phyloP scores from a whole-genome alignment of 2,888 invertebrate species.

The Drosophila borealis region DNA sequence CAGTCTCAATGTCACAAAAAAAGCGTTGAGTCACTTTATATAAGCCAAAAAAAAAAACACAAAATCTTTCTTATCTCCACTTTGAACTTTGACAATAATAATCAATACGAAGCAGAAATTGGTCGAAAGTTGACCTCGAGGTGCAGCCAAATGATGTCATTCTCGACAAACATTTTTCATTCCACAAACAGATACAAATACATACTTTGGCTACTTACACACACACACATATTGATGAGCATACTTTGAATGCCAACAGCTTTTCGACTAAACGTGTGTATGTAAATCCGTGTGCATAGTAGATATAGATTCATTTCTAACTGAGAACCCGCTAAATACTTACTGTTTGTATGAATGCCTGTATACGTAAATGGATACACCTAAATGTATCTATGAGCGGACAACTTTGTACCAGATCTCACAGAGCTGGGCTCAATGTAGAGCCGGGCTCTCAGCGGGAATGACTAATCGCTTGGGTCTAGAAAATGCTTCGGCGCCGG shows the following conservation, averaged over 20 bases:
- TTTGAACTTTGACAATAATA: constrained; percentile 64
- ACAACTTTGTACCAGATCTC: neutral
- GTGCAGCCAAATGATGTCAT: constrained; percentile 70
- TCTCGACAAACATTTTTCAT: constrained; percentile 39
- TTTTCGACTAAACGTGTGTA: constrained; percentile 14
- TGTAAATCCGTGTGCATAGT: neutral
- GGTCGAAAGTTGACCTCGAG: constrained; percentile 44
- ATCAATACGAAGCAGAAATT: constrained; percentile 52
- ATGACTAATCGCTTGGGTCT: constrained; percentile 26
- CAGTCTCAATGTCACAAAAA: no score
- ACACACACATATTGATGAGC: neutral
- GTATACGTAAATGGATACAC: neutral
- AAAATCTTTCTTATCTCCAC: constrained; percentile 19
- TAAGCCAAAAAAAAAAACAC: neutral
- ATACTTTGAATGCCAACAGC: constrained; percentile 15
- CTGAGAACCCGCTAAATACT: constrained; percentile 22
- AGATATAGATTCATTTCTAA: constrained; percentile 1
- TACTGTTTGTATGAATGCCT: constrained; percentile 1
- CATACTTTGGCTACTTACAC: neutral
- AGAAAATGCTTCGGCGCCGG: constrained; percentile 30
- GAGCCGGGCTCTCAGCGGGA: constrained; percentile 8
- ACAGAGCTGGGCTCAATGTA: constrained; percentile 22
- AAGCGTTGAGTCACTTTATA: constrained; percentile 37
- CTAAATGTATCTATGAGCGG: constrained; percentile 4
- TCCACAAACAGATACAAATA: constrained; percentile 18